phyloP scores from a whole-genome alignment of 2,888 invertebrate species.

The Podotricha telesiphe region DNA sequence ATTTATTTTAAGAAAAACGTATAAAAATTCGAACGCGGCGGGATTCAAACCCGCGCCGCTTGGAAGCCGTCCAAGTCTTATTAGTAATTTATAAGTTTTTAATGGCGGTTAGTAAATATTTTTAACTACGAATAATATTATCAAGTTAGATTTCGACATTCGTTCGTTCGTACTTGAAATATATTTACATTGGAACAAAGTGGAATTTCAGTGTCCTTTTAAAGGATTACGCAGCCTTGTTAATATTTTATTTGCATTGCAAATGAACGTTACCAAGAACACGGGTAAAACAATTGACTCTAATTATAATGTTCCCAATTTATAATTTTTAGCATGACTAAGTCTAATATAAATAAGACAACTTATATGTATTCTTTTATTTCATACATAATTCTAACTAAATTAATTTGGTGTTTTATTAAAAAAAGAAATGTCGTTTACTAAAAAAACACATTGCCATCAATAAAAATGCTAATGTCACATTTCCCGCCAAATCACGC shows the following conservation, averaged over 20 bases:
- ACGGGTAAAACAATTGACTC: constrained; percentile 18
- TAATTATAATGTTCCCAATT: constrained; percentile 22
- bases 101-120: too few relatives aligned
- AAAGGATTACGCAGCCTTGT: constrained; percentile 16
- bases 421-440: not conserved
- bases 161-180: not conserved
- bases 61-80: too few relatives aligned
- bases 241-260: constrained; percentile 15
- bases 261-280: constrained; percentile 13
- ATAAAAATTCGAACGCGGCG: too few relatives aligned
- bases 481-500: constrained; percentile 43
- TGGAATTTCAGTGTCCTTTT: constrained; percentile 9
- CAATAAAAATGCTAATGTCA: constrained; percentile 28
- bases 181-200: constrained; percentile 2
- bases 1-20: too few relatives aligned
- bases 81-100: too few relatives aligned
- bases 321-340: constrained; percentile 4
- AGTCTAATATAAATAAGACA: not conserved
- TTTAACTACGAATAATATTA: too few relatives aligned
- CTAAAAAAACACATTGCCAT: not conserved
- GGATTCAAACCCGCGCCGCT: too few relatives aligned
- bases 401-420: not conserved
- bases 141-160: not conserved
- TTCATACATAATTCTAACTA: not conserved
- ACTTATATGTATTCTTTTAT: too few relatives aligned